These are phyloP conservation scores for Amphimedon queenslandica DNA, from an alignment of 37 sponge, comb jelly and placozoan genomes.

Conservation along the genomic window DNA sequence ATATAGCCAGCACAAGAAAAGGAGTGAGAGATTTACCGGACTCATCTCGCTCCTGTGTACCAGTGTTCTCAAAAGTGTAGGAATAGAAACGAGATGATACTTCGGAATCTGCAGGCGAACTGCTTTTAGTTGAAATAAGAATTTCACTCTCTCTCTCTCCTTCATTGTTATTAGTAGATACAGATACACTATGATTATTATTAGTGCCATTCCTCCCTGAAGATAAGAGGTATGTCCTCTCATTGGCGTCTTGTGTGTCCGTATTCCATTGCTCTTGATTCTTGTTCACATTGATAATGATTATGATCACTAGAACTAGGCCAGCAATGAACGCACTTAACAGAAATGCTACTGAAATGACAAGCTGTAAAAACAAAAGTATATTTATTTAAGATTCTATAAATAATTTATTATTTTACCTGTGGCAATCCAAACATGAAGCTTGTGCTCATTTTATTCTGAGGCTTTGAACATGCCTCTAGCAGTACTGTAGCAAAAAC, in stretches of 20 bases:
- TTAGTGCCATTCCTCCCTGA: background rate
- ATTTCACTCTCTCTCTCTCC: background rate
- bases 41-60: constrained; percentile 22
- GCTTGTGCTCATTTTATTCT: constrained; percentile 19
- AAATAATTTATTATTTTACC: constrained; percentile 14
- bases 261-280: background rate
- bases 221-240: no score
- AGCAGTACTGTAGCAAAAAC: constrained; percentile 32
- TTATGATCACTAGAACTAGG: constrained; percentile 3
- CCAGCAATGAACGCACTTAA: constrained; percentile 5
- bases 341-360: constrained; percentile 13
- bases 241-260: background rate
- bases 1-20: constrained; percentile 27
- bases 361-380: constrained; percentile 9
- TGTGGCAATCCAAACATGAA: constrained; percentile 45
- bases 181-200: background rate
- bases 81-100: background rate
- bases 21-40: constrained; percentile 26
- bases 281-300: constrained; percentile 1
- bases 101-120: background rate
- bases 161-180: background rate
- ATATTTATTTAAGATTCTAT: background rate
- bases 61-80: background rate
- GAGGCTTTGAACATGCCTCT: constrained; percentile 8
- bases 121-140: background rate